Percentiles rank a stretch among this genome's conserved stretches.
Evolutionary conservation across 2,797 vertebrate genomes (phyloP).

Genomic region (Cygnus olor): DNA sequence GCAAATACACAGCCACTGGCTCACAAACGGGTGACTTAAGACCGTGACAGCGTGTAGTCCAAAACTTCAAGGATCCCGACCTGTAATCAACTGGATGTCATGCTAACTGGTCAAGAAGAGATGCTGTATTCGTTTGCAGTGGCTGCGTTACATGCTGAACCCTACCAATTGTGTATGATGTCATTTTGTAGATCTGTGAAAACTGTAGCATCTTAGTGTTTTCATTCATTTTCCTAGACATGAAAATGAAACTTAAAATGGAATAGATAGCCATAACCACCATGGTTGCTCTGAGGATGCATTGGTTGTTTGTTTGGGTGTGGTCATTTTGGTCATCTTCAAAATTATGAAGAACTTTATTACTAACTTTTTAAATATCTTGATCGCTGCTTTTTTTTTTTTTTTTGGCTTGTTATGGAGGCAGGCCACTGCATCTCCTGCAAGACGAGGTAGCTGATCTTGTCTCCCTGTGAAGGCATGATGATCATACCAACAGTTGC

Average conservation of each 20-base stretch:
- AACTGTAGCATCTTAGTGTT: background rate
- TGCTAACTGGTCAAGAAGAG: background rate
- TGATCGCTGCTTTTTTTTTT: too few species aligned
- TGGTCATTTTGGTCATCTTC: too few species aligned
- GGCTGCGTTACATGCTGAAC: background rate
- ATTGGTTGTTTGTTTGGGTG: background rate
- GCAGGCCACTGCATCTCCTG: background rate
- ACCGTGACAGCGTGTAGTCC: background rate
- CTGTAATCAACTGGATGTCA: background rate
- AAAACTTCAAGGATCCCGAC: fast-evolving
- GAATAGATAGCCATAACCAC: background rate
- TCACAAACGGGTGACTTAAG: background rate
- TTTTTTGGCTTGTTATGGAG: background rate
- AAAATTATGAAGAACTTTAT: background rate
- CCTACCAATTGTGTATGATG: fast-evolving
- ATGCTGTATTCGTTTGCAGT: background rate
- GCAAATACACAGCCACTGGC: background rate
- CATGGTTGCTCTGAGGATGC: background rate
- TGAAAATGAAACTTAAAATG: background rate
- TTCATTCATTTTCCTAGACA: background rate
- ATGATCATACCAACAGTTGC: fast-evolving
- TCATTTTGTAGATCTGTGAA: background rate
- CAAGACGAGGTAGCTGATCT: background rate
- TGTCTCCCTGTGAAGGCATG: background rate
- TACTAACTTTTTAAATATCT: background rate